Evolutionary conservation across 2,113 vertebrate genomes (phyloP).

Genomic region (Scomber scombrus): DNA sequence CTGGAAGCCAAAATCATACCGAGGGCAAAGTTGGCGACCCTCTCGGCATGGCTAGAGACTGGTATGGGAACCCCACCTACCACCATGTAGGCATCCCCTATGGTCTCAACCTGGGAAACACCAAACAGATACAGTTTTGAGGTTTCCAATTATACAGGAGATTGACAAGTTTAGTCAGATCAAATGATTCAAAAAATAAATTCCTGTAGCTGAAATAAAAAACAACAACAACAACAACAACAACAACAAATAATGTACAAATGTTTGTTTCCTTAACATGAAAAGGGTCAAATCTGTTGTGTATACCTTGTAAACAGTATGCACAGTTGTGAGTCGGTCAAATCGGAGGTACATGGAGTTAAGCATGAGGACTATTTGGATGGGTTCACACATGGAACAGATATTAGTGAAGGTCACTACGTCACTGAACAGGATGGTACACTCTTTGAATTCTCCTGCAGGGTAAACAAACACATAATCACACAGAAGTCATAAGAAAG

Average conservation of each 20-base stretch:
- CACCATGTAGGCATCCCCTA: slow-evolving; percentile 79
- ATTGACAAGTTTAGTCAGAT: not conserved
- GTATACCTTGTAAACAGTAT: slow-evolving; percentile 87
- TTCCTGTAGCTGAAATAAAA: too few relatives aligned
- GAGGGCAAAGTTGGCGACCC: slow-evolving; percentile 87
- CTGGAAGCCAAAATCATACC: slow-evolving; percentile 86
- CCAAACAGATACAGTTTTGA: not conserved
- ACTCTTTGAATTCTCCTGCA: slow-evolving; percentile 86
- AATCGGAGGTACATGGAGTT: slow-evolving; percentile 87
- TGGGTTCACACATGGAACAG: slow-evolving; percentile 86
- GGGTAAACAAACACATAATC: not conserved
- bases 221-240: too few relatives aligned
- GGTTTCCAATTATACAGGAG: too few relatives aligned
- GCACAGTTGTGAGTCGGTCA: slow-evolving; percentile 86
- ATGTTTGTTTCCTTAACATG: too few relatives aligned
- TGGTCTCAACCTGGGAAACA: slow-evolving; percentile 80
- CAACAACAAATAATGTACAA: too few relatives aligned
- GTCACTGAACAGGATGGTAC: slow-evolving; percentile 87
- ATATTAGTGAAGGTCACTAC: slow-evolving; percentile 87
- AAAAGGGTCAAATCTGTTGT: too few relatives aligned
- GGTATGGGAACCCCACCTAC: slow-evolving; percentile 87
- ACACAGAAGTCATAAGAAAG: not conserved
- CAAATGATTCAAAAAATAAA: not conserved
- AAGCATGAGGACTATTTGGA: slow-evolving; percentile 87
- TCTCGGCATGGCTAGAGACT: slow-evolving; percentile 83